Evolutionary conservation across 2,797 vertebrate species (phyloP), one percentile per base, ranked within the genome.

Genomic region (Characodon lateralis): DNA sequence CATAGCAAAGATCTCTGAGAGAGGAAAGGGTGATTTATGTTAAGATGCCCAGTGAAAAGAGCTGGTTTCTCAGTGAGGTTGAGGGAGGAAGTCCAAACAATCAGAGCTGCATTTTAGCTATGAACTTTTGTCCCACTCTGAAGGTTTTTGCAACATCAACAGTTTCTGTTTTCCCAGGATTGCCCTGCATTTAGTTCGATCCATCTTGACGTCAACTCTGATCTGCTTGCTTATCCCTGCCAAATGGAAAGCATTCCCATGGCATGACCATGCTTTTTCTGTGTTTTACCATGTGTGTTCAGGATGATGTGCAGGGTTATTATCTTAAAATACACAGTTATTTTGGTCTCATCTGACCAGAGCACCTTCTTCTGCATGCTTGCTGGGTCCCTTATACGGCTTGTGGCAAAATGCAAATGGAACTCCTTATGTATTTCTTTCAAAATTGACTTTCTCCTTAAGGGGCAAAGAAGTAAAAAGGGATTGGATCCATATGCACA

Each of bases 11-110:
- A 85, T 85, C 48, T 78, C 68, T 61, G 73, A 48, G 18, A 46
- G 65, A 66, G 59, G 43, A 75, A 74, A 72, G 72, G 73, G 35
- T 61, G 73, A 86, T 84, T 78, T 20, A 59, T 53, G 76, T n/a
- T 73, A 48, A 58, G 56, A 85, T 43, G 50, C n/a, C 79, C 39
- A 26, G 43, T 31, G 71, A 85, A 59, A 53, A 75, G 46, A 31
- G 14, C 12, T 22, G 48, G 58, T n/a, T 66, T 50, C 66, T 81
- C 71, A 74, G 61, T 77, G 50, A 79, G 78, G 61, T 84, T 73
- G 46, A 77, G 56, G 73, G 53, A 74, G 59, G 76, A 69, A 31
- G 31, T 53, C 39, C 77, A 58, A 35, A 2, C 2, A 35, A 2
- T 61, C 65, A 78, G 31, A 78, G 39, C 22, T 48, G 28, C 28